phyloP scores from a whole-genome alignment of 2,888 invertebrate species.

The Uloborus plumipes region DNA sequence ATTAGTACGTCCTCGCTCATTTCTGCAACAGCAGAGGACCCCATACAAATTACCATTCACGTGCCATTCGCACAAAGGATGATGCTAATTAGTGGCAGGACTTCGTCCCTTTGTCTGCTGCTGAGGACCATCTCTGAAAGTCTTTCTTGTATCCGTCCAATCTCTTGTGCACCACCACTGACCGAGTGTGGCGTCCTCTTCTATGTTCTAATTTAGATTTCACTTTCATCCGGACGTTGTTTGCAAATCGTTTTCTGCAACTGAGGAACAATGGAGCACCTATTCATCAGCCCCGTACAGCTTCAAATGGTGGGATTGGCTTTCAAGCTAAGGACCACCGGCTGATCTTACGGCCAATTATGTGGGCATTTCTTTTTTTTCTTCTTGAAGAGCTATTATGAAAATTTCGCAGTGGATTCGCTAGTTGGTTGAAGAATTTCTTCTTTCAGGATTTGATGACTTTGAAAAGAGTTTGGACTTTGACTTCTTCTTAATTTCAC shows the following conservation, averaged over 20 bases:
- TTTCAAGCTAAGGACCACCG: too few relatives aligned
- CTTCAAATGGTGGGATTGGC: too few relatives aligned
- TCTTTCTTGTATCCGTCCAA: neutral
- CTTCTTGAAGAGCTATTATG: too few relatives aligned
- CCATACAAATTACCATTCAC: conserved; percentile 15
- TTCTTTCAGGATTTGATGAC: too few relatives aligned
- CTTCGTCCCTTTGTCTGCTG: neutral
- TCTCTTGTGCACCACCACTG: conserved; percentile 21
- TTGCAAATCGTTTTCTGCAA: neutral
- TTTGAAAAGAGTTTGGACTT: too few relatives aligned
- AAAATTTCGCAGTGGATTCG: too few relatives aligned
- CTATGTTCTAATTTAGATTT: neutral
- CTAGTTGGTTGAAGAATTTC: too few relatives aligned
- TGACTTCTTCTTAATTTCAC: too few relatives aligned
- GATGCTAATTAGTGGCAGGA: conserved; percentile 4
- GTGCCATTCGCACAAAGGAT: neutral
- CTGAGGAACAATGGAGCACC: conserved; percentile 6
- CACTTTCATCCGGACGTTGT: conserved; percentile 5
- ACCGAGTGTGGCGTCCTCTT: neutral
- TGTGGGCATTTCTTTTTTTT: too few relatives aligned
- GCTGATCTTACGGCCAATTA: too few relatives aligned
- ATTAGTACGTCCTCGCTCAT: conserved; percentile 28
- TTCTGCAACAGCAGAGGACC: neutral
- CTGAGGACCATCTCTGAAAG: too few relatives aligned
- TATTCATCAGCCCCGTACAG: too few relatives aligned